Evolutionary conservation across 2,888 invertebrate species (phyloP), one percentile per base, ranked within the genome.

Genomic region (Lagria hirta): DNA sequence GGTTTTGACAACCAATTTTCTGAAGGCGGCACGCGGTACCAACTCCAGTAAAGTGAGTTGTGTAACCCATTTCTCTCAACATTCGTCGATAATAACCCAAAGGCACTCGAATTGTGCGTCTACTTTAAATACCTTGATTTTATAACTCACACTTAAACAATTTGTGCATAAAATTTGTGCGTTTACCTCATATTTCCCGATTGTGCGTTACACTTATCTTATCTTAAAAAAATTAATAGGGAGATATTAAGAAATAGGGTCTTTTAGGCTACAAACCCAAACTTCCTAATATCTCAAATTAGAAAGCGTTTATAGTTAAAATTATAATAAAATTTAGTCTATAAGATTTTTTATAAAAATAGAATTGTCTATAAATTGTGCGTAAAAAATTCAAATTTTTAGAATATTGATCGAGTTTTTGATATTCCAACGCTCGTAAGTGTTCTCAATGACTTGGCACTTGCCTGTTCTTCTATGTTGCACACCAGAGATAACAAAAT

Each of bases 51-150:
- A n/a, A n/a, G n/a, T n/a, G n/a, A n/a, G n/a, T n/a, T n/a, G n/a
- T n/a, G n/a, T n/a, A n/a, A n/a, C n/a, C n/a, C n/a, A n/a, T n/a
- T n/a, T n/a, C n/a, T n/a, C n/a, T n/a, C n/a, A n/a, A n/a, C n/a
- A n/a, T 38, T 38, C 38, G 30, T 30, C 17, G 22, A 38, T 6
- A 33, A 41, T 26, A 34, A 30, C 20, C 16, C 26, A 44, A 47
- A 47, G 47, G 47, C 47, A 47, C 47, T 47, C 33, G 36, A 36
- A 35, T 47, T 47, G 47, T 47, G 47, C 47, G 47, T 33, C 4
- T 7, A 26, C 12, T 30, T 33, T 40, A 18, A 27, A 16, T 37
- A 33, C 41, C 21, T 41, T 26, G 23, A 14, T 29, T 29, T 29
- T 4, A 11, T 17, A 13, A 27, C 26, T 26, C 20, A 4, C 27